Evolutionary conservation across 2,797 vertebrate species (phyloP).

Genomic region (Trachurus trachurus): DNA sequence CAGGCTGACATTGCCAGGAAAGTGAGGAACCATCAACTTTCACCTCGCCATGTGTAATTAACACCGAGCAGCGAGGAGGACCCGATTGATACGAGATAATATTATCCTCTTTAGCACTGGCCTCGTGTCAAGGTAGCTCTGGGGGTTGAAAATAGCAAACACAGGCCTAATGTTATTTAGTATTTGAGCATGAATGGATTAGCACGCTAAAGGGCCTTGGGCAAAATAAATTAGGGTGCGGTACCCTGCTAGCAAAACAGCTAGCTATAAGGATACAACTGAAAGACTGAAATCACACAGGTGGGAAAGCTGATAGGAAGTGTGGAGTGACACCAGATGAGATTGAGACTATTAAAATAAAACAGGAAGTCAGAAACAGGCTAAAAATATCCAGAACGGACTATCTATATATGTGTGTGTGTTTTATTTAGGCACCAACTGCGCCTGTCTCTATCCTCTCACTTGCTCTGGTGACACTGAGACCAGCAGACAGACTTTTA

Average conservation of each 20-base stretch:
- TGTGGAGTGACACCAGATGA: too few relatives aligned
- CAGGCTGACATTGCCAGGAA: constrained; percentile 27
- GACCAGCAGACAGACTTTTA: constrained; percentile 23
- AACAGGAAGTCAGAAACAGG: too few relatives aligned
- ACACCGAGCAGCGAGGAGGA: constrained; percentile 30
- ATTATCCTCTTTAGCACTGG: constrained; percentile 54
- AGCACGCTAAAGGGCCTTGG: background rate
- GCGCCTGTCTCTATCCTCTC: constrained; percentile 21
- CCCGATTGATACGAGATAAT: constrained; percentile 37
- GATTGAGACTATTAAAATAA: too few relatives aligned
- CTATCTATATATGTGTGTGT: background rate
- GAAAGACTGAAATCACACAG: too few relatives aligned
- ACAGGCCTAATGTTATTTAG: constrained; percentile 7
- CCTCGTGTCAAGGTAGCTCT: constrained; percentile 17
- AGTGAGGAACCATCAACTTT: constrained; percentile 27
- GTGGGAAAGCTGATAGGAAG: too few relatives aligned
- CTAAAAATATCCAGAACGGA: too few relatives aligned
- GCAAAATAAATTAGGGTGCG: too few relatives aligned
- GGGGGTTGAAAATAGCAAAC: background rate
- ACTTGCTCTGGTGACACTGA: constrained; percentile 24
- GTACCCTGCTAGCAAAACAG: too few relatives aligned
- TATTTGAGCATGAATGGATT: background rate
- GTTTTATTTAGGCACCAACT: constrained; percentile 52
- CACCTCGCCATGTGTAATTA: constrained; percentile 52
- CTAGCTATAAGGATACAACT: too few relatives aligned